Percentiles rank a stretch among this genome's conserved stretches.
Conservation (phyloP, 2,797 vertebrate species). For the Etheostoma perlongum region DNA sequence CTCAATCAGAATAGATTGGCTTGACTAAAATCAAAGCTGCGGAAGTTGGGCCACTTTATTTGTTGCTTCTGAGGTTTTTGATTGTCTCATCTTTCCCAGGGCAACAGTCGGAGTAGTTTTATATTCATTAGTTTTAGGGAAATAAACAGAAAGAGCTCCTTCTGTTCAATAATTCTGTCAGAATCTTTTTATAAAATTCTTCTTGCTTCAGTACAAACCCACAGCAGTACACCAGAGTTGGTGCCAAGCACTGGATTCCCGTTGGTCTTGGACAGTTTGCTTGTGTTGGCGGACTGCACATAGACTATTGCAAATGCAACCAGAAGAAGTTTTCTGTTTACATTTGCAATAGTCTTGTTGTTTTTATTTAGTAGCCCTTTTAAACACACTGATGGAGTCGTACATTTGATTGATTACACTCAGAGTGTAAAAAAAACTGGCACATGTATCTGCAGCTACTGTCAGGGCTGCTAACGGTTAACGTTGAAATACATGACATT, state of each 20-base stretch:
- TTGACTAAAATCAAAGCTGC: conserved; percentile 26
- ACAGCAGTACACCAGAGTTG: conserved; percentile 12
- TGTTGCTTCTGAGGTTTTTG: conserved; percentile 1
- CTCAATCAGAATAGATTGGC: conserved; percentile 10
- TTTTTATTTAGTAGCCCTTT: conserved; percentile 16
- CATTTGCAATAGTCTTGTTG: neutral
- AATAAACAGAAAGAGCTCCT: conserved; percentile 39
- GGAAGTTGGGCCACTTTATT: conserved; percentile 13
- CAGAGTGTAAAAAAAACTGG: conserved; percentile 15
- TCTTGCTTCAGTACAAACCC: conserved; percentile 29
- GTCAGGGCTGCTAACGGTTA: conserved; percentile 32
- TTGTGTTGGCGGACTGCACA: conserved; percentile 8
- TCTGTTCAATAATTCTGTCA: conserved; percentile 40
- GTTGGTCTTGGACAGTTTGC: conserved; percentile 13
- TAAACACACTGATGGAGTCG: conserved; percentile 6
- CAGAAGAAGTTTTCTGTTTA: conserved; percentile 17
- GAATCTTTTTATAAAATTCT: conserved; percentile 43
- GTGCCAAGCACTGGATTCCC: conserved; percentile 28
- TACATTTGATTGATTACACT: conserved; percentile 10
- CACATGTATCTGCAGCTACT: conserved; percentile 57
- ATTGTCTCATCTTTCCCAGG: conserved; percentile 6
- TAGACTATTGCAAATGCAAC: conserved; percentile 28
- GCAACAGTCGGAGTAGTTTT: conserved; percentile 11
- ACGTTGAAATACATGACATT: neutral
- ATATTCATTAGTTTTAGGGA: conserved; percentile 34